phyloP scores from a whole-genome alignment of 2,888 invertebrate species.

The Suillia variegata region DNA sequence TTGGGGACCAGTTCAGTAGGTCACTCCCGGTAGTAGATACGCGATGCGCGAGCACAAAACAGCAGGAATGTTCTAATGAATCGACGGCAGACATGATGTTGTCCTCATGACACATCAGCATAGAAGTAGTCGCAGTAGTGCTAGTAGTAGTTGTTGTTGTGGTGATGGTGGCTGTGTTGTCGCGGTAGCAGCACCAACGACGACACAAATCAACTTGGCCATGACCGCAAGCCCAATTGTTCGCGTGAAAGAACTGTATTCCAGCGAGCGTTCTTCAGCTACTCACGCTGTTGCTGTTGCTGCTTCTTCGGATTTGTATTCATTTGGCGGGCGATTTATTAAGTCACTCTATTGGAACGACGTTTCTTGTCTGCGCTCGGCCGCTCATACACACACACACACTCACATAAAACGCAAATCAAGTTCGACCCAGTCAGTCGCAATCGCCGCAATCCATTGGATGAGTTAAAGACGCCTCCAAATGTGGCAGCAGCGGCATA shows the following conservation, averaged over 20 bases:
- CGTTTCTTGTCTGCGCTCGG: not conserved
- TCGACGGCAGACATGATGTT: not conserved
- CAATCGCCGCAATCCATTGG: conserved; percentile 18
- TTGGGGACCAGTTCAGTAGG: conserved; percentile 40
- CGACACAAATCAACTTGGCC: conserved; percentile 31
- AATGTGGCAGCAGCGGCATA: conserved; percentile 3
- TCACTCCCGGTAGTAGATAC: conserved; percentile 24
- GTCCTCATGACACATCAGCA: not conserved
- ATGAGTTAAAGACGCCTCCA: conserved; percentile 21
- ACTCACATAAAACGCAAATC: not conserved
- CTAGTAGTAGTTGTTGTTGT: not conserved
- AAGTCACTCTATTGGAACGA: conserved; percentile 29
- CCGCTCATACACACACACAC: not conserved
- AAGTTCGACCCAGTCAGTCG: not conserved
- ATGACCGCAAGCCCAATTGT: conserved; percentile 28
- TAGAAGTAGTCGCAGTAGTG: not conserved
- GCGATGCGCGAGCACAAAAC: too few relatives aligned
- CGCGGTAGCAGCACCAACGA: conserved; percentile 7
- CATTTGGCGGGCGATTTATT: conserved; percentile 26
- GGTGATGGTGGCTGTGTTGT: conserved; percentile 1
- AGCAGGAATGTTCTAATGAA: conserved; percentile 15
- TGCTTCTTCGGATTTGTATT: too few relatives aligned
- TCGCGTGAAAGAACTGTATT: conserved; percentile 16
- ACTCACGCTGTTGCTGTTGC: not conserved
- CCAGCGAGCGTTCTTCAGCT: conserved; percentile 3